Conservation (phyloP, 2,113 vertebrate species). For the Silurus glanis region DNA sequence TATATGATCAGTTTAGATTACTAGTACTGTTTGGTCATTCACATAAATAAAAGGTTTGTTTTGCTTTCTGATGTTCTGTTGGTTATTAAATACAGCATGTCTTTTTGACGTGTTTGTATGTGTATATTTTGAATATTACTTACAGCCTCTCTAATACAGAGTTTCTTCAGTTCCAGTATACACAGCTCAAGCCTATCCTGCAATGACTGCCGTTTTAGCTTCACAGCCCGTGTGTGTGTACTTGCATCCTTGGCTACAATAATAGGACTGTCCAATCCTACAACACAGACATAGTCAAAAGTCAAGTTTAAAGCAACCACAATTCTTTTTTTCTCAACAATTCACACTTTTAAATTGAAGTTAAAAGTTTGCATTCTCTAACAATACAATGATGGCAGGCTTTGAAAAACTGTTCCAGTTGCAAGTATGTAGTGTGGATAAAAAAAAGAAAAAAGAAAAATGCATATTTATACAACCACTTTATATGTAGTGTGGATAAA, state of each 20-base stretch:
- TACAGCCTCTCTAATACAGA: slow-evolving; percentile 89
- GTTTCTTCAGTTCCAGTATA: slow-evolving; percentile 80
- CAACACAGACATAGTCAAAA: slow-evolving; percentile 24
- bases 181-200: slow-evolving; percentile 79
- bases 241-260: slow-evolving; percentile 77
- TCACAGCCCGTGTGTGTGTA: slow-evolving; percentile 75
- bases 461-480: neutral
- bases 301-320: neutral
- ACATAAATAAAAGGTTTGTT: neutral
- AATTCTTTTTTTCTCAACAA: neutral
- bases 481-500: too few species aligned
- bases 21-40: neutral
- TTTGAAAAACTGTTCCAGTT: neutral
- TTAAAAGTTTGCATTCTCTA: neutral
- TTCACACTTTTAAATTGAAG: neutral
- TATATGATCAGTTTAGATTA: neutral
- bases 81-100: neutral
- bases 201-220: slow-evolving; percentile 79
- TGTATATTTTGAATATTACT: slow-evolving; percentile 54
- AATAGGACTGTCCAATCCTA: slow-evolving; percentile 81
- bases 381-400: neutral
- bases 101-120: slow-evolving; percentile 4
- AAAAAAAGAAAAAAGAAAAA: neutral
- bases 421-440: neutral
- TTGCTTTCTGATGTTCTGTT: neutral